Evolutionary conservation across 2,888 invertebrate genomes (phyloP).

Genomic region (Theristus sp.): DNA sequence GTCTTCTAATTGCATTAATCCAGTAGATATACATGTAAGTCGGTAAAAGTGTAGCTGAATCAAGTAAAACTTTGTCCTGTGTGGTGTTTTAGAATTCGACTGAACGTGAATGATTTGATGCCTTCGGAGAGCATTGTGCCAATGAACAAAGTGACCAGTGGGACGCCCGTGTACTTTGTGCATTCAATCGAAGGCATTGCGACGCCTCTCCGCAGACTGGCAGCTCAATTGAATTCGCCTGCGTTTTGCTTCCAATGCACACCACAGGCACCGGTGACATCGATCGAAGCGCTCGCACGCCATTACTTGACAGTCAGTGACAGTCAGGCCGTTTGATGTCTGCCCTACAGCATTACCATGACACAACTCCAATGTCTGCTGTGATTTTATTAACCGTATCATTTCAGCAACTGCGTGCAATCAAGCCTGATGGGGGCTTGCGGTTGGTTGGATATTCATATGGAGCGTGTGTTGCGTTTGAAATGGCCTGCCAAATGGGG

Average conservation of each 20-base stretch:
- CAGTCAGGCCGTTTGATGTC: too few species aligned
- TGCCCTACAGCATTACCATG: too few species aligned
- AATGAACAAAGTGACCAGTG: slow-evolving; percentile 33
- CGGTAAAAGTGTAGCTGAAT: too few species aligned
- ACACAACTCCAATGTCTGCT: too few species aligned
- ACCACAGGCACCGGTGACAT: slow-evolving; percentile 48
- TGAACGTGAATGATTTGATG: slow-evolving; percentile 43
- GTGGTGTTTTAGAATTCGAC: too few species aligned
- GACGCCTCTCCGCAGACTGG: slow-evolving; percentile 49
- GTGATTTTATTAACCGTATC: too few species aligned
- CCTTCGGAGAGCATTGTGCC: slow-evolving; percentile 51
- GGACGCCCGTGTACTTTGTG: slow-evolving; percentile 35
- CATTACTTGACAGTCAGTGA: background rate
- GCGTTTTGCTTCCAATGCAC: slow-evolving; percentile 77
- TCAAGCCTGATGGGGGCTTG: too few species aligned
- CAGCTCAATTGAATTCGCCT: slow-evolving; percentile 49
- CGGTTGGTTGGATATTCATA: too few species aligned
- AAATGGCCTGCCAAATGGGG: too few species aligned
- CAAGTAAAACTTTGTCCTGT: too few species aligned
- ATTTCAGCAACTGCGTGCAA: too few species aligned
- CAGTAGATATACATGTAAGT: background rate
- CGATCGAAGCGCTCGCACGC: background rate
- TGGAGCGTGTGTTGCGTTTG: too few species aligned
- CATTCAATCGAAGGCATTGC: slow-evolving; percentile 74
- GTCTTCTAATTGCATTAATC: background rate